These are phyloP conservation scores for Cyprinodon brontotheroides DNA, from an alignment of 2,113 vertebrate species.

Conservation along the genomic window DNA sequence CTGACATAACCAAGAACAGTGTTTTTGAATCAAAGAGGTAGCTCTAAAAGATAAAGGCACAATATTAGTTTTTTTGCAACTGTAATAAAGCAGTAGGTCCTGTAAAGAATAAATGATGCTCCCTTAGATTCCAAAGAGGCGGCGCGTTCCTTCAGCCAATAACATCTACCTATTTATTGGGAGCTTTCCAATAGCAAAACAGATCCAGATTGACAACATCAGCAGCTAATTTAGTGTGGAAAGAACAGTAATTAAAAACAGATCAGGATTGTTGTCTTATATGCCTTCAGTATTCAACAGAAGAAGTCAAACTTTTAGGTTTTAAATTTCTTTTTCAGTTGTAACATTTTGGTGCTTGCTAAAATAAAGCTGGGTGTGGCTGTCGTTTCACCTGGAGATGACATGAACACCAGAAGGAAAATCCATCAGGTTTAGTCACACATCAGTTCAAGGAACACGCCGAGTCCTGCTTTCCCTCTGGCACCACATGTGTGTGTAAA, in stretches of 20 bases:
- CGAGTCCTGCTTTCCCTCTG: slow-evolving; percentile 59
- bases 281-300: background rate
- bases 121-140: slow-evolving; percentile 37
- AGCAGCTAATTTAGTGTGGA: slow-evolving; percentile 21
- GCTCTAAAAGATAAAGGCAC: background rate
- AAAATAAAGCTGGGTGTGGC: slow-evolving; percentile 68
- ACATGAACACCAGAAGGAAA: slow-evolving; percentile 60
- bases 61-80: slow-evolving; percentile 6
- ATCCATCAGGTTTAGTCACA: slow-evolving; percentile 73
- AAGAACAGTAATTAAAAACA: slow-evolving; percentile 5
- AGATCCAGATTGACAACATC: slow-evolving; percentile 53
- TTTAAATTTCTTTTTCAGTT: background rate
- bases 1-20: background rate
- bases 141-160: slow-evolving; percentile 56
- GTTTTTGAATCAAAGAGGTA: background rate
- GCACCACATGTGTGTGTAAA: slow-evolving; percentile 20
- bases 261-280: slow-evolving; percentile 4
- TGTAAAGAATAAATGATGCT: slow-evolving; percentile 7
- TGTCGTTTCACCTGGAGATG: slow-evolving; percentile 58
- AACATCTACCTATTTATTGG: slow-evolving; percentile 43
- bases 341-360: slow-evolving; percentile 31
- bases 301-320: slow-evolving; percentile 7
- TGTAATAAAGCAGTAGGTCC: slow-evolving; percentile 30
- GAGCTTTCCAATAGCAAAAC: slow-evolving; percentile 53
- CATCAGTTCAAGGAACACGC: slow-evolving; percentile 58